A percentile compares a stretch with the other conserved stretches of the same genome.
Conservation (phyloP, 1,140 invertebrate species). For the Drosophila neocordata region DNA sequence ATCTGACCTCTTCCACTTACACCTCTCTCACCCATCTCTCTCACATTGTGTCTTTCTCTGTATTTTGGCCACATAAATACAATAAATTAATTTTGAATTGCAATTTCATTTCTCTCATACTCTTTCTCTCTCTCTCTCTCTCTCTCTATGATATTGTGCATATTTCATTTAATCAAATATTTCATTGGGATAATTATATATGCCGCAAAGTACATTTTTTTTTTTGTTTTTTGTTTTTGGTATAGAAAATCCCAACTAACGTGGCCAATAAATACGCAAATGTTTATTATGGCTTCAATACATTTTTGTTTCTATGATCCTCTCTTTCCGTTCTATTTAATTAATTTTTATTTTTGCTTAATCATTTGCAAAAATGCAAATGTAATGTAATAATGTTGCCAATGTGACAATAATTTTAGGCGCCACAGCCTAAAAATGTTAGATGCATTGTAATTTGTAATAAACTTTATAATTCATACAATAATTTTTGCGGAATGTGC, state of each 20-base stretch:
- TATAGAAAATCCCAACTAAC: neutral
- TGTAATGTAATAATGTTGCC: conserved; percentile 31
- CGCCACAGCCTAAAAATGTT: neutral
- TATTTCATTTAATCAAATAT: conserved; percentile 46
- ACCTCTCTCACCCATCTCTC: no score
- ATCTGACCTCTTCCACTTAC: neutral
- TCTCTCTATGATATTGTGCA: conserved; percentile 8
- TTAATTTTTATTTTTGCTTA: conserved; percentile 44
- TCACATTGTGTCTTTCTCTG: no score
- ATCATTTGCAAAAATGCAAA: conserved; percentile 40
- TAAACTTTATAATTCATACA: conserved; percentile 8
- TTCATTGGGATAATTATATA: conserved; percentile 26
- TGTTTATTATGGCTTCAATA: neutral
- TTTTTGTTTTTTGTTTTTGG: no score
- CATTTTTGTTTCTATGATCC: neutral
- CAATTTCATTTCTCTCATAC: conserved; percentile 17
- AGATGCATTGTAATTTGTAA: conserved; percentile 14
- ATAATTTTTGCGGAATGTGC: conserved; percentile 6
- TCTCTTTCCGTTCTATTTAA: conserved; percentile 31
- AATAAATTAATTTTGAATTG: conserved; percentile 44
- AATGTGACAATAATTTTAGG: conserved; percentile 29
- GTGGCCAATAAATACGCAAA: neutral
- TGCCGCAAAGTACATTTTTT: conserved; percentile 19
- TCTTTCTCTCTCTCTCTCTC: neutral
- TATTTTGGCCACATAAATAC: conserved; percentile 6